phyloP scores from a whole-genome alignment of 2,797 vertebrate species.

The Lepus townsendii region DNA sequence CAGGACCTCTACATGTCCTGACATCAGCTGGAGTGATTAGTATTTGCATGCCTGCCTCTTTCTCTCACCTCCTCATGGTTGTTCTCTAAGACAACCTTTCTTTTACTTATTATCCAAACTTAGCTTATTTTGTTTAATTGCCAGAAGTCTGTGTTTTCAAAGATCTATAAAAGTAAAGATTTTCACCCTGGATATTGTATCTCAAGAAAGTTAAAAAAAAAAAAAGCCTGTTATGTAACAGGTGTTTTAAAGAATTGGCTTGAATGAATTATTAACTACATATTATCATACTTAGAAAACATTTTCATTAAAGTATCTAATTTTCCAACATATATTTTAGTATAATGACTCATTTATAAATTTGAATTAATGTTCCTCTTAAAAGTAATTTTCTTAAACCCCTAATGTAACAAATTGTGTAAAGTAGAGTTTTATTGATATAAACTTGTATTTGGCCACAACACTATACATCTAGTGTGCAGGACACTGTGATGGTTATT shows the following conservation, averaged over 20 bases:
- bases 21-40: neutral
- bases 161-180: neutral
- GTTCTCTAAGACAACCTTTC: neutral
- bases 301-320: neutral
- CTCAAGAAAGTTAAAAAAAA: neutral
- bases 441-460: neutral
- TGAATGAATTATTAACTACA: neutral
- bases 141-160: neutral
- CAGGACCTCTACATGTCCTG: neutral
- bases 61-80: neutral
- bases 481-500: neutral
- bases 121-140: neutral
- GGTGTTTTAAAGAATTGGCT: neutral
- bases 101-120: neutral
- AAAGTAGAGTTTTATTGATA: neutral
- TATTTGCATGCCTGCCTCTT: too few species aligned
- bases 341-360: neutral
- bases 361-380: neutral
- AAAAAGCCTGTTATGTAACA: neutral
- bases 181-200: neutral
- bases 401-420: neutral
- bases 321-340: slow-evolving; percentile 48
- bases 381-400: neutral
- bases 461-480: neutral
- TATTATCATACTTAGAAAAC: neutral